phyloP scores from a whole-genome alignment of 2,888 invertebrate genomes.

The Eupithecia vulgata region DNA sequence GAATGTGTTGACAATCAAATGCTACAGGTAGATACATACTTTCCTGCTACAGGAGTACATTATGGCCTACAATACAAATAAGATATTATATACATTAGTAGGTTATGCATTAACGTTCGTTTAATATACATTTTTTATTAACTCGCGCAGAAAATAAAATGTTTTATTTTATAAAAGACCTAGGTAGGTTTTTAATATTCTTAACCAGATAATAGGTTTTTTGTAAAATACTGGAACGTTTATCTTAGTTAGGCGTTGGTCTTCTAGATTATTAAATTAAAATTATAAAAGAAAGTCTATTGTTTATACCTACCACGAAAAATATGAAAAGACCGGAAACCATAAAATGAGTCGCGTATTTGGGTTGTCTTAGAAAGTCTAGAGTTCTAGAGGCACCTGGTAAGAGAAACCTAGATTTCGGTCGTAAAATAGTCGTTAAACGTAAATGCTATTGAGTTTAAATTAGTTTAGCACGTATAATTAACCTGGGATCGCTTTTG shows the following conservation, averaged over 20 bases:
- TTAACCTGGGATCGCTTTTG: conserved; percentile 14
- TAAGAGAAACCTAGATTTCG: conserved; percentile 55
- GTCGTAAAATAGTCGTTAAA: conserved; percentile 53
- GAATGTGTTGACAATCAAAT: too few relatives aligned
- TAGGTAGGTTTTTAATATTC: too few relatives aligned
- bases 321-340: conserved; percentile 43
- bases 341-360: conserved; percentile 45
- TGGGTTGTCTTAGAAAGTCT: conserved; percentile 55
- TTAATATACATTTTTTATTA: too few relatives aligned
- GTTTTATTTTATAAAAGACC: too few relatives aligned
- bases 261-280: neutral
- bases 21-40: too few relatives aligned
- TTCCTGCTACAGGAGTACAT: too few relatives aligned
- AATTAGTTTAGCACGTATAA: conserved; percentile 20
- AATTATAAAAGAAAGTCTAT: conserved; percentile 13
- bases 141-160: too few relatives aligned
- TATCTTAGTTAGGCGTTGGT: neutral
- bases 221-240: neutral
- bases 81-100: too few relatives aligned
- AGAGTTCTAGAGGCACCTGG: conserved; percentile 29
- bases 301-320: conserved; percentile 28
- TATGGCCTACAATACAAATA: too few relatives aligned
- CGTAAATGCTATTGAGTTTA: conserved; percentile 36
- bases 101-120: too few relatives aligned
- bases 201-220: too few relatives aligned